phyloP scores from a whole-genome alignment of 2,113 vertebrate genomes.

The Colinus virginianus region DNA sequence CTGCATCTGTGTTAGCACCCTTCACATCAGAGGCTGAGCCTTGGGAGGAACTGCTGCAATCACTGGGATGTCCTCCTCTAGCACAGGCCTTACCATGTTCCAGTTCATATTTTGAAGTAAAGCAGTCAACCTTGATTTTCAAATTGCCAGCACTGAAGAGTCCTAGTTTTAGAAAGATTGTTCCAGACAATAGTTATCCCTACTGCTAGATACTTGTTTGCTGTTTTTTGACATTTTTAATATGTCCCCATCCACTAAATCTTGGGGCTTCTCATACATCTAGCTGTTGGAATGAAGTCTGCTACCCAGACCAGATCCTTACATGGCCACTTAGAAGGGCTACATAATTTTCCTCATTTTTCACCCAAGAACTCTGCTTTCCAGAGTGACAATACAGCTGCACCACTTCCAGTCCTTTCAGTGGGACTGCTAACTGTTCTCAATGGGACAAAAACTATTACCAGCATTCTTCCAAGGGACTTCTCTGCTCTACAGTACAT shows the following conservation, averaged over 20 bases:
- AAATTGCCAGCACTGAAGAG: background rate
- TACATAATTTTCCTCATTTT: background rate
- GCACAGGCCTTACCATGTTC: background rate
- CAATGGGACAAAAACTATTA: background rate
- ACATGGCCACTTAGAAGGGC: accelerated
- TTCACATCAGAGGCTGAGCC: accelerated
- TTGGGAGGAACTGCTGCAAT: background rate
- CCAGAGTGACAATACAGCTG: background rate
- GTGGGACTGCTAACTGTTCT: background rate
- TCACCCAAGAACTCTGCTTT: background rate
- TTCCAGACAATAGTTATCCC: background rate
- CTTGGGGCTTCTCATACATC: background rate
- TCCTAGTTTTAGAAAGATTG: background rate
- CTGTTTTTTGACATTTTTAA: background rate
- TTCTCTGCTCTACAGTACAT: background rate
- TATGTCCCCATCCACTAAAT: background rate
- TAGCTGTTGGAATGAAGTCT: background rate
- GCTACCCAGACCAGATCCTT: background rate
- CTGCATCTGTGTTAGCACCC: background rate
- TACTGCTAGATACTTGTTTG: background rate
- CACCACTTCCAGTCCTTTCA: background rate
- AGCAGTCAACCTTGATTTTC: background rate
- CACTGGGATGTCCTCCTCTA: background rate
- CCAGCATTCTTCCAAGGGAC: background rate
- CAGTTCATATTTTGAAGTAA: background rate